Conservation (phyloP, 2,113 vertebrate species). For the Rhipidura dahli region DNA sequence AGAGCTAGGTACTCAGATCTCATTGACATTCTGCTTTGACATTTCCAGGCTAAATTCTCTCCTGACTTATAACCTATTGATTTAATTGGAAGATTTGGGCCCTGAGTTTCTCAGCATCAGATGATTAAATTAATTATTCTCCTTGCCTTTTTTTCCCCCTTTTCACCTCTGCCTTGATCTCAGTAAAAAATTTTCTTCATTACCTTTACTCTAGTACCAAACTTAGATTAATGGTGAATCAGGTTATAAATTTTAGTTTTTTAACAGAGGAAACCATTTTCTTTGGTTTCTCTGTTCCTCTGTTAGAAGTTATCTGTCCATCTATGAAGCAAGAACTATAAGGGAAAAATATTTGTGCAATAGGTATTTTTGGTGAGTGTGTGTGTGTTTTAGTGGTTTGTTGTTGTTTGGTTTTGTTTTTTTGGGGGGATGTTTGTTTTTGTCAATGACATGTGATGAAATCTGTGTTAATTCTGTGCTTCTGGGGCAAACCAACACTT, state of each 20-base stretch:
- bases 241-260: not conserved
- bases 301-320: not conserved
- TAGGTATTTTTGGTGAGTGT: not conserved
- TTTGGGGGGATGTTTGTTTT: not conserved
- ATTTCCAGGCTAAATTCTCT: not conserved
- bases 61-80: not conserved
- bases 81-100: not conserved
- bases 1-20: not conserved
- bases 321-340: not conserved
- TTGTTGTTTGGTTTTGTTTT: too few species aligned
- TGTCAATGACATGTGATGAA: not conserved
- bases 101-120: not conserved
- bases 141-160: not conserved
- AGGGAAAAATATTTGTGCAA: not conserved
- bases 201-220: not conserved
- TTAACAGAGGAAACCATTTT: not conserved
- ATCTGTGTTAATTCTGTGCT: not conserved
- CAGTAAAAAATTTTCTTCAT: not conserved
- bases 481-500: not conserved
- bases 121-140: not conserved
- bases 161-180: not conserved
- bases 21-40: not conserved
- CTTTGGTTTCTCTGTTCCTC: not conserved
- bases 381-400: not conserved
- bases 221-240: slow-evolving; percentile 8